Base-by-base conservation (phyloP, 2,113 vertebrate genomes). In the Acinonyx jubatus region DNA sequence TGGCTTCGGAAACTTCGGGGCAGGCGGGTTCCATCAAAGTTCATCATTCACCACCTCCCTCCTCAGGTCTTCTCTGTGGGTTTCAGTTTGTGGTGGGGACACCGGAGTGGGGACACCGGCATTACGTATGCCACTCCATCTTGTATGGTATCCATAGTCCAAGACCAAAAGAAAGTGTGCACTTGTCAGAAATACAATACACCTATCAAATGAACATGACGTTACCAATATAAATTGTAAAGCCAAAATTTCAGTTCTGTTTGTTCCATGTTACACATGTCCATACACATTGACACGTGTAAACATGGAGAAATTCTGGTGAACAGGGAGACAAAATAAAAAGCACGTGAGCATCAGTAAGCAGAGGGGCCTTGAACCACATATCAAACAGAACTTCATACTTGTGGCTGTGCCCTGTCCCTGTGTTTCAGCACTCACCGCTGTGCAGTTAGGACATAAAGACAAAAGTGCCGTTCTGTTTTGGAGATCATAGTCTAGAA, bases 1-100 rank as follows among this genome's bases (percentile, higher is more conserved):
- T 96, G 96, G 87, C 57, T 61, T 97, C 85, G 63, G 76, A 97
- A 98, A 97, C 94, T 96, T 97, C 96, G 97, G 88, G 90, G 83
- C 45, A 71, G 96, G 91, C 61, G 69, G 69, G 89, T 97, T 97
- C 95, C 96, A 74, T 61, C 55, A 36, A 76, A 95, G 27, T 83
- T 85, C 71, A 71, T 73, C 45, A 31, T 31, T 55, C 3, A 25
- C 19, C 63, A 0, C 13, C 57, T 50, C 13, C 21, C 57, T 61
- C 79, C 57, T 57, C 25, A 82, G 84, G 18, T 9, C 5, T 82
- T 74, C 50, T 21, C 57, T 9, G 4, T 88, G 79, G 92, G 25
- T 85, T 45, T 90, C 21, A 38, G n/a, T 83, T 3, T 38, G 36
- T 38, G 36, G 36, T 38, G 36, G 36, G 36, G 36, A 38, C 36